Evolutionary conservation across 2,113 vertebrate genomes (phyloP).

Genomic region (Tympanuchus pallidicinctus): DNA sequence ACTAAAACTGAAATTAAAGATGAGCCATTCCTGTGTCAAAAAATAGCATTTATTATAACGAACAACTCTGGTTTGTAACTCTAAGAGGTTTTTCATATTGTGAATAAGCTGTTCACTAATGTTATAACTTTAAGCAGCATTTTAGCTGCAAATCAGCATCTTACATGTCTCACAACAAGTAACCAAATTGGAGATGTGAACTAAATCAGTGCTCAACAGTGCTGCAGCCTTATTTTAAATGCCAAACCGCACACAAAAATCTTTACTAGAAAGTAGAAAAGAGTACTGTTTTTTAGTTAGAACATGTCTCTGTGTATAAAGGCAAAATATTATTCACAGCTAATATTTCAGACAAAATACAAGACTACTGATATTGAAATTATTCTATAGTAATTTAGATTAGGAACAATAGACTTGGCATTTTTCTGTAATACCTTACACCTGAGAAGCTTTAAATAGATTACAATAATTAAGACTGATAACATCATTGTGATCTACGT

Average conservation of each 20-base stretch:
- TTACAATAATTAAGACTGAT: background rate
- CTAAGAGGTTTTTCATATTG: background rate
- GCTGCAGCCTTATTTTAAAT: slow-evolving; percentile 14
- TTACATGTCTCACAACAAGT: background rate
- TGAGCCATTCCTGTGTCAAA: background rate
- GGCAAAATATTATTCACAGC: slow-evolving; percentile 7
- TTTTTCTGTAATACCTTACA: background rate
- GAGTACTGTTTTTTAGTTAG: slow-evolving; percentile 23
- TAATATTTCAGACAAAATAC: background rate
- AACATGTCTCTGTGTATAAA: background rate
- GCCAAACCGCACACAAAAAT: background rate
- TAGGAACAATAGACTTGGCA: background rate
- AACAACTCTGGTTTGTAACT: background rate
- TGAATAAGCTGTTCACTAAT: background rate
- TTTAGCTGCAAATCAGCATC: slow-evolving; percentile 15
- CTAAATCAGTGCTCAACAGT: slow-evolving; percentile 8
- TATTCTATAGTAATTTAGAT: background rate
- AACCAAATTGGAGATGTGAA: slow-evolving; percentile 4
- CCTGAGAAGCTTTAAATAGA: background rate
- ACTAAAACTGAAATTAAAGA: background rate
- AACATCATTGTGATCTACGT: background rate
- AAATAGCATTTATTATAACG: background rate
- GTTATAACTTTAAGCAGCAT: background rate
- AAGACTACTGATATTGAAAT: background rate
- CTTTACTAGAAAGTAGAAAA: slow-evolving; percentile 42